Percentiles rank a stretch among this genome's conserved stretches.
phyloP scores from a whole-genome alignment of 2,888 invertebrate genomes.

The Graphium colonna region DNA sequence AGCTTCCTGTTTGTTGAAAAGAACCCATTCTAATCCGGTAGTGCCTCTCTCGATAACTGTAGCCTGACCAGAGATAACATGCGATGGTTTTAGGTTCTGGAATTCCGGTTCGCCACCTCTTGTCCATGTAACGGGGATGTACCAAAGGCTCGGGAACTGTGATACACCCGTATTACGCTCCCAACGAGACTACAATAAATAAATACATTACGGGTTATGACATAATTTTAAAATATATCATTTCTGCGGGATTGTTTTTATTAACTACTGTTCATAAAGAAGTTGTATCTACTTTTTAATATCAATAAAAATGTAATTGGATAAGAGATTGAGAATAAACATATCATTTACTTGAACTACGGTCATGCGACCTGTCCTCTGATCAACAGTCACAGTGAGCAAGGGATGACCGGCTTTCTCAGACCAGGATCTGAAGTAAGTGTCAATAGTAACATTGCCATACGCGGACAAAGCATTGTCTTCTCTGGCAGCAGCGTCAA shows the following conservation, averaged over 20 bases:
- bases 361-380: constrained; percentile 49
- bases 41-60: constrained; percentile 46
- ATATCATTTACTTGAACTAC: constrained; percentile 58
- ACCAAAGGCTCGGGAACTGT: constrained; percentile 43
- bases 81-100: constrained; percentile 55
- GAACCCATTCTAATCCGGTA: constrained; percentile 74
- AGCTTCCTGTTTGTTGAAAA: constrained; percentile 81
- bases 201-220: not conserved
- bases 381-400: constrained; percentile 68
- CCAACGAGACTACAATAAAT: constrained; percentile 51
- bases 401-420: constrained; percentile 81
- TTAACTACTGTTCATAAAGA: not conserved
- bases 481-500: constrained; percentile 56
- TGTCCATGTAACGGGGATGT: constrained; percentile 71
- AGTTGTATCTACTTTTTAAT: too few relatives aligned
- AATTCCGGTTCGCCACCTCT: constrained; percentile 59
- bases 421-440: constrained; percentile 81
- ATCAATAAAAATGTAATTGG: too few relatives aligned
- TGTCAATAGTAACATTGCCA: constrained; percentile 49
- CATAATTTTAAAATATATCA: not conserved
- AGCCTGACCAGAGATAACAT: constrained; percentile 41
- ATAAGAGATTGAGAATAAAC: too few relatives aligned
- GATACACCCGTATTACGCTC: constrained; percentile 50
- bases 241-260: not conserved
- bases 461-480: constrained; percentile 49